Percentiles rank a stretch among this genome's conserved stretches.
These are phyloP conservation scores for Drosophila hamatofila DNA, from an alignment of 2,888 invertebrate species.

Conservation along the genomic window DNA sequence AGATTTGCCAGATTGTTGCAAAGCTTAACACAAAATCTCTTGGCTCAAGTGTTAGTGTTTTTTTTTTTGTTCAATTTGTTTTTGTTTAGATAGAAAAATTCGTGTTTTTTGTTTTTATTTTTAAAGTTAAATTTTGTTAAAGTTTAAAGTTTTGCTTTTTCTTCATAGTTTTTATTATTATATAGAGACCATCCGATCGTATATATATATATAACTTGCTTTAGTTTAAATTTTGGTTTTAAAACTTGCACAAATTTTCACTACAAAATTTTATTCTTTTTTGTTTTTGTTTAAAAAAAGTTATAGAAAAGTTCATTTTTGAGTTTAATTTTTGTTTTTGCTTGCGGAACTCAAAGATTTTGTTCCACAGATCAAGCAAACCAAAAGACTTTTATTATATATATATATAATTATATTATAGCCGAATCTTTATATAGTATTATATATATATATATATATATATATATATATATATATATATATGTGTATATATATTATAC, in stretches of 20 bases:
- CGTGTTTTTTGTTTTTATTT: conserved; percentile 58
- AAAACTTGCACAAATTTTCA: conserved; percentile 79
- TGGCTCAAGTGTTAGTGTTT: conserved; percentile 22
- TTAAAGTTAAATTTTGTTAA: conserved; percentile 75
- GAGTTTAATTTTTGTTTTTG: conserved; percentile 47
- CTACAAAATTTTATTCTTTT: conserved; percentile 66
- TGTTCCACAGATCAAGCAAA: conserved; percentile 74
- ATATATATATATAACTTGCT: conserved; percentile 56
- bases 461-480: too few relatives aligned
- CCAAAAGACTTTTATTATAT: conserved; percentile 32
- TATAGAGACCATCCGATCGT: conserved; percentile 49
- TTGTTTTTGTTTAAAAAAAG: conserved; percentile 72
- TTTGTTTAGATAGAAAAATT: conserved; percentile 73
- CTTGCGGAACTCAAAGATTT: conserved; percentile 41
- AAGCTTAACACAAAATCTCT: conserved; percentile 11
- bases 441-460: conserved; percentile 49
- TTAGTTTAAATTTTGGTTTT: conserved; percentile 57
- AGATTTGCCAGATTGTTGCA: conserved; percentile 30
- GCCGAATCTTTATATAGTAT: conserved; percentile 44
- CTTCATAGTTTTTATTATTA: conserved; percentile 48
- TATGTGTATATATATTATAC: conserved; percentile 60
- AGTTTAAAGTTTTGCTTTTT: conserved; percentile 78
- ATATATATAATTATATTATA: conserved; percentile 43
- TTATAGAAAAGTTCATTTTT: conserved; percentile 77
- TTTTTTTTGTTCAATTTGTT: conserved; percentile 16